phyloP scores from a whole-genome alignment of 23 tunicate genomes.

The Styela clava region DNA sequence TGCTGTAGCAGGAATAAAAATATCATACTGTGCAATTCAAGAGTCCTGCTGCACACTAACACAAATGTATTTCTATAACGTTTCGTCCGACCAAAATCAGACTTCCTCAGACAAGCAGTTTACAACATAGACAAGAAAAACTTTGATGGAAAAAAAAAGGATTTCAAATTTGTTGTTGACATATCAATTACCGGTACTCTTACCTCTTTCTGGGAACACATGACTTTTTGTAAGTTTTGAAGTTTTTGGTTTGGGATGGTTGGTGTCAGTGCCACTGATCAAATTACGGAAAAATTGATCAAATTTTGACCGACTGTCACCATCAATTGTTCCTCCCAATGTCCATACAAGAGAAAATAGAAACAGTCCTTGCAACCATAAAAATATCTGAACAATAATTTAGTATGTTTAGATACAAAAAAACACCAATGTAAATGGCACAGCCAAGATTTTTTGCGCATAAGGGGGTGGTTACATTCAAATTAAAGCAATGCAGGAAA shows the following conservation, averaged over 20 bases:
- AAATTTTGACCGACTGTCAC: slow-evolving; percentile 76
- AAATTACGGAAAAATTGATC: slow-evolving; percentile 75
- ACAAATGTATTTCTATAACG: no score
- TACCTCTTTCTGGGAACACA: slow-evolving; percentile 95
- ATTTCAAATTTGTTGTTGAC: no score
- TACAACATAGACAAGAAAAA: no score
- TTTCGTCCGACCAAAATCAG: no score
- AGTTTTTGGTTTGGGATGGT: slow-evolving; percentile 90
- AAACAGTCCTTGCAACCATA: slow-evolving; percentile 96
- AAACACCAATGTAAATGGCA: no score
- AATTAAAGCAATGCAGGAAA: slow-evolving; percentile 2
- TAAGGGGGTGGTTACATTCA: no score
- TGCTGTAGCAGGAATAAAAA: no score
- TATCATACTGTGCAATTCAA: no score
- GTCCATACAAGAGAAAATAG: slow-evolving; percentile 90
- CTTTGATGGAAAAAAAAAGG: no score
- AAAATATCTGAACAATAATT: slow-evolving; percentile 54
- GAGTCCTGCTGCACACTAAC: no score
- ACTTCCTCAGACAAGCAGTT: no score
- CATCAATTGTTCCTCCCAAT: slow-evolving; percentile 89
- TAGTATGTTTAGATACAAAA: background rate
- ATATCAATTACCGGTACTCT: no score
- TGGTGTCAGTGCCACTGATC: slow-evolving; percentile 75
- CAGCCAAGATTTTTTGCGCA: background rate
- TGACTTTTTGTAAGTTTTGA: slow-evolving; percentile 82